Conservation (phyloP, 1,140 invertebrate genomes). For the Harlomillsia oculata region DNA sequence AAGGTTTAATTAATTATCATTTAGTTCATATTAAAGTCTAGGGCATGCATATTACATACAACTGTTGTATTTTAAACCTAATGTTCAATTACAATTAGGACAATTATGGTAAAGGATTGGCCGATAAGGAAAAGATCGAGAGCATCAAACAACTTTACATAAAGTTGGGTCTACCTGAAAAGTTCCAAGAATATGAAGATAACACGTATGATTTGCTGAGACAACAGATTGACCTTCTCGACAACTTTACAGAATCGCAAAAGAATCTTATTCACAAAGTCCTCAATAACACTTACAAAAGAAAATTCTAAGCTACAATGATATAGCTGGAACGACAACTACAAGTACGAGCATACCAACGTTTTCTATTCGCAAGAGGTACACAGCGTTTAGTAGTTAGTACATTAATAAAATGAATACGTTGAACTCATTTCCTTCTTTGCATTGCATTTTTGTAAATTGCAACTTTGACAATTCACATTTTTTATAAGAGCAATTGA, state of each 20-base stretch:
- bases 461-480: too few species aligned
- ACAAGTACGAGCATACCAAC: too few species aligned
- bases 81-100: slow-evolving; percentile 43
- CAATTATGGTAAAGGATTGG: slow-evolving; percentile 57
- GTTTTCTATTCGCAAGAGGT: too few species aligned
- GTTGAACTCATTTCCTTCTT: too few species aligned
- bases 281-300: slow-evolving; percentile 61
- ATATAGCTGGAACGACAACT: too few species aligned
- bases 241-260: slow-evolving; percentile 66
- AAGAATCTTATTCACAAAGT: slow-evolving; percentile 72
- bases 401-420: too few species aligned
- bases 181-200: slow-evolving; percentile 76
- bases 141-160: slow-evolving; percentile 69
- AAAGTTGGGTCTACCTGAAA: slow-evolving; percentile 63
- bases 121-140: slow-evolving; percentile 56
- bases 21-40: background rate
- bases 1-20: background rate
- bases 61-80: background rate
- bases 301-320: too few species aligned
- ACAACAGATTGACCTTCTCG: slow-evolving; percentile 61
- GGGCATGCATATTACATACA: slow-evolving; percentile 10
- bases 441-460: too few species aligned
- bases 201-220: slow-evolving; percentile 68
- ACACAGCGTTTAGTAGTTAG: too few species aligned
- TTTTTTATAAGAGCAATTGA: too few species aligned